Base-by-base conservation (phyloP, 2,797 vertebrate species). In the Molossus molossus region DNA sequence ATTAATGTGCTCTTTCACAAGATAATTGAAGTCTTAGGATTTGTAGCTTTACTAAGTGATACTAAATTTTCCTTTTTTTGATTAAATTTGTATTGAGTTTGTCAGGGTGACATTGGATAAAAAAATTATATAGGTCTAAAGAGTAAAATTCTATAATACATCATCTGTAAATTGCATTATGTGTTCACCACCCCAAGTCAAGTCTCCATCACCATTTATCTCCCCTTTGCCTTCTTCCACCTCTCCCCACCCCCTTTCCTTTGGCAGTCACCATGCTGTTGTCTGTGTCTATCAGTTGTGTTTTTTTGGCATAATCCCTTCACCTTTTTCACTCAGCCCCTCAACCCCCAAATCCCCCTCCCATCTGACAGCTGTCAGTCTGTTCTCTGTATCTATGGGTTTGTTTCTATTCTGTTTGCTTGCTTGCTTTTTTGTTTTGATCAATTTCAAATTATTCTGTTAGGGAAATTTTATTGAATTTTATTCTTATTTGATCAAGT, bases 401-500 rank as follows among this genome's bases (percentile, higher is more conserved):
- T 20, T 72, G 69, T 25, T 72, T 45, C 20, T 72, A 53, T 18
- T 76, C 29, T 76, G 9, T 37, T 69, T 57, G 13, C 14, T 57
- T 37, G 9, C 53, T n/a, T 76, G n/a, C 14, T 57, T 37, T 4
- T 76, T n/a, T 76, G n/a, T 29, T 76, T 76, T 50, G 14, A 75
- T 50, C 48, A 53, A 53, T n/a, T 76, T 80, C 37, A 83, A 88
- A 86, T 48, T 91, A 57, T 81, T 94, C 33, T 23, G 60, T n/a
- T 62, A 5, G 18, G 11, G 40, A 60, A 88, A 25, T 82, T 95
- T n/a, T 27, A 67, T 29, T 91, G 12, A 79, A 94, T 73, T 90
- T 6, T 89, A 27, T 50, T 91, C 94, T 85, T 87, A 82, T 93
- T 96, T 92, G 21, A 82, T 80, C 29, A 91, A 2, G 23, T 64